These are phyloP conservation scores for Dysidea cf. avara DNA, from an alignment of 37 sponge, comb jelly and placozoan genomes.

Conservation along the genomic window DNA sequence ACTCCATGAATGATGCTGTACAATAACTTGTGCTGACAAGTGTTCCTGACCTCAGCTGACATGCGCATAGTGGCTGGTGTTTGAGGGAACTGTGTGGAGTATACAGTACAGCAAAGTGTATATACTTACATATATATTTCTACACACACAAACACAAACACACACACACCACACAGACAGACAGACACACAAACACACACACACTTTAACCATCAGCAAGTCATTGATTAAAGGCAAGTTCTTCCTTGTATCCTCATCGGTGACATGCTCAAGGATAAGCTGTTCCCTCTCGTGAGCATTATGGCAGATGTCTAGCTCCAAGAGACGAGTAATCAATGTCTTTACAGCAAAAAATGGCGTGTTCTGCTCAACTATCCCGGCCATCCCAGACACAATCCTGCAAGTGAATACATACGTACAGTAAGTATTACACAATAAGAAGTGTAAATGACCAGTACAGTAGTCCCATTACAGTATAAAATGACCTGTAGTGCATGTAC, in stretches of 20 bases:
- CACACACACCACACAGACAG: too few species aligned
- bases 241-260: constrained; percentile 49
- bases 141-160: too few species aligned
- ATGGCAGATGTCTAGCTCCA: constrained; percentile 65
- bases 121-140: too few species aligned
- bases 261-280: constrained; percentile 51
- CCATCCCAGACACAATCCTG: constrained; percentile 81
- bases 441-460: too few species aligned
- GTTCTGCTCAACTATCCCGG: constrained; percentile 76
- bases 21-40: constrained; percentile 56
- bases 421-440: too few species aligned
- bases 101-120: too few species aligned
- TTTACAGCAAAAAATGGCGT: constrained; percentile 86
- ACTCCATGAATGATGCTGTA: constrained; percentile 73
- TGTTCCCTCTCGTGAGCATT: constrained; percentile 75
- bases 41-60: constrained; percentile 35
- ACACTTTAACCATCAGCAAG: constrained; percentile 65
- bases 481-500: too few species aligned
- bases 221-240: constrained; percentile 83
- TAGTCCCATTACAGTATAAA: too few species aligned
- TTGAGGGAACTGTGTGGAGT: constrained; percentile 62
- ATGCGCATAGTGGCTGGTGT: constrained; percentile 44
- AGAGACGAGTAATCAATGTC: constrained; percentile 66
- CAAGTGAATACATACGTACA: too few species aligned
- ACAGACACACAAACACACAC: too few species aligned